Evolutionary conservation across 2,113 vertebrate species (phyloP).

Genomic region (Sceloporus undulatus): DNA sequence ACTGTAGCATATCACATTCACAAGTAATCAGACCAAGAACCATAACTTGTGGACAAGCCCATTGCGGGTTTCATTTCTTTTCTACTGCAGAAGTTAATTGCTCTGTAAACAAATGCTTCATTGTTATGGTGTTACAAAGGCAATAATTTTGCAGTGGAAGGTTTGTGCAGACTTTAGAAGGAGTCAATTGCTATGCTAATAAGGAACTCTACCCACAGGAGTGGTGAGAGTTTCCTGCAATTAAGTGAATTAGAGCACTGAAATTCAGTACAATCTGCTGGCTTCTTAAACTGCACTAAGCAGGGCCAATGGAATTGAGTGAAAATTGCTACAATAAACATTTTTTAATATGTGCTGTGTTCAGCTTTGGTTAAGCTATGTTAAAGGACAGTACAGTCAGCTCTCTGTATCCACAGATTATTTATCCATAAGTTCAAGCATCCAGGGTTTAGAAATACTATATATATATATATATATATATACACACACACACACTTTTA

Average conservation of each 20-base stretch:
- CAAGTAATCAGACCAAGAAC: not conserved
- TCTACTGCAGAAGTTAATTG: constrained; percentile 26
- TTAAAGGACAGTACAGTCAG: not conserved
- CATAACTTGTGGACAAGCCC: constrained; percentile 37
- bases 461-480: too few species aligned
- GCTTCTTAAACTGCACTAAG: constrained; percentile 21
- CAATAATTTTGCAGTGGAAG: constrained; percentile 39
- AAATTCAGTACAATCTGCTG: constrained; percentile 39
- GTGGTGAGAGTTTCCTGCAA: constrained; percentile 41
- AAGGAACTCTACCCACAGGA: constrained; percentile 45
- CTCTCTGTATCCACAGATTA: too few species aligned
- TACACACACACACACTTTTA: too few species aligned
- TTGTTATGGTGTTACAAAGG: constrained; percentile 30
- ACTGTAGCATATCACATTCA: not conserved
- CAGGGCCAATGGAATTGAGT: constrained; percentile 9
- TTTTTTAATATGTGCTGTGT: not conserved
- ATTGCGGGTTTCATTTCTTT: constrained; percentile 29
- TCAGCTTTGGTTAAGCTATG: not conserved
- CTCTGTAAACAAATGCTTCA: constrained; percentile 36
- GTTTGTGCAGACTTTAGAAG: constrained; percentile 27
- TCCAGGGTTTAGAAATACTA: too few species aligned
- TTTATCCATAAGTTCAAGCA: too few species aligned
- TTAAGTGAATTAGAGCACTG: constrained; percentile 44
- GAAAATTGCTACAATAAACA: constrained; percentile 27
- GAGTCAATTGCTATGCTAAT: constrained; percentile 47